Evolutionary conservation across 2,113 vertebrate species (phyloP), one percentile per base, ranked within the genome.

Genomic region (Pardalotus punctatus): DNA sequence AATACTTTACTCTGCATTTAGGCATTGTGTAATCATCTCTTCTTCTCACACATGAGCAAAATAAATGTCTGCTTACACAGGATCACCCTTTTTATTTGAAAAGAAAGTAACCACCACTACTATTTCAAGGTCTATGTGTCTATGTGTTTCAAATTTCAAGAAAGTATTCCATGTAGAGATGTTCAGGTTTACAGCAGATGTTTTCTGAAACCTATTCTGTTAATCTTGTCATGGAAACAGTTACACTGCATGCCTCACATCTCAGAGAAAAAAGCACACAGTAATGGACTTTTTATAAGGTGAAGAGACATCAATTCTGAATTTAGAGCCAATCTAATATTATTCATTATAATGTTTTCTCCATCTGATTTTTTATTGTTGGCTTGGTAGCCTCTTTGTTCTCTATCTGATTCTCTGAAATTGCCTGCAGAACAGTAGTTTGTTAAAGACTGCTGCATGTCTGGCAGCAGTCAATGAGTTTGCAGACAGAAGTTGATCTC

Each of bases 281-380:
- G 38, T 74, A 90, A 90, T 86, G 64, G 84, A 60, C 14, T 66
- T 96, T 79, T 73, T 88, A 90, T 56, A 81, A 74, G 74, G 66
- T 18, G 33, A 90, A 81, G 67, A 91, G 72, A 81, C 82, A 83
- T 51, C 47, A 81, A 8, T 91, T 88, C 85, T 85, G 71, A 71
- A 66, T 93, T 84, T 71, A 77, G 24, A 43, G 31, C 38, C 64
- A 71, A 28, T 77, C 43, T 90, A 51, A 70, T 94, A 71, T 86
- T 91, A 69, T 80, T 74, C 56, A 58, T 82, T 70, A 51, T 40
- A 81, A 70, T 81, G 56, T 81, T 94, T 96, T 92, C 90, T 92
- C 54, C 42, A 36, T 88, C 56, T 95, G 56, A 58, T 66, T 94
- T 94, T 92, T 96, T 72, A 51, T 77, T 76, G 66, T 91, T 88